Percentiles rank a stretch among this genome's conserved stretches.
Evolutionary conservation across 1,140 invertebrate genomes (phyloP).

Genomic region (Patella vulgata): DNA sequence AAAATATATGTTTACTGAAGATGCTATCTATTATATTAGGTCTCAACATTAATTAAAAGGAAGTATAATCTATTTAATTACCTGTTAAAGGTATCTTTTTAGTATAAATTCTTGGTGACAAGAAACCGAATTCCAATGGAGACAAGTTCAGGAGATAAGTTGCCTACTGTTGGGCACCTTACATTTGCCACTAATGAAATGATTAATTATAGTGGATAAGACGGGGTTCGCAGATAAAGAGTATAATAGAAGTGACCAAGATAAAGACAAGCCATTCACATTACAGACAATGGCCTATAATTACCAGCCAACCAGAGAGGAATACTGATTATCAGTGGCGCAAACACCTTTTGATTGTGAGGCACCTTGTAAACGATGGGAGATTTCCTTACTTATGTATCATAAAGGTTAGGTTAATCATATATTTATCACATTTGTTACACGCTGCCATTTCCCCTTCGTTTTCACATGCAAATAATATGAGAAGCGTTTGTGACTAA

Average conservation of each 20-base stretch:
- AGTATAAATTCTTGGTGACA: too few relatives aligned
- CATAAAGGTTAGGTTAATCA: slow-evolving; percentile 4
- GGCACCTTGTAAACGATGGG: slow-evolving; percentile 8
- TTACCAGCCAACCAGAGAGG: slow-evolving; percentile 17
- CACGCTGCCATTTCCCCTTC: background rate
- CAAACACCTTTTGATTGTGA: slow-evolving; percentile 21
- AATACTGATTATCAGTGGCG: slow-evolving; percentile 1
- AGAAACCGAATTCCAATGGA: too few relatives aligned
- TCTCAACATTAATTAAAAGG: too few relatives aligned
- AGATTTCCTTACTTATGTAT: slow-evolving; percentile 11
- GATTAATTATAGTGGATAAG: slow-evolving; percentile 26
- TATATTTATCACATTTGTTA: slow-evolving; percentile 18
- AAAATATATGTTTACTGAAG: too few relatives aligned
- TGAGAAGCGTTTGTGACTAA: too few relatives aligned
- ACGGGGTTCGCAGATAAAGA: slow-evolving; percentile 18
- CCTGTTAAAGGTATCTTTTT: too few relatives aligned
- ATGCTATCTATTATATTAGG: too few relatives aligned
- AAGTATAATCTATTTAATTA: too few relatives aligned
- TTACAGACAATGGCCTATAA: slow-evolving; percentile 27
- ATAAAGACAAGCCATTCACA: slow-evolving; percentile 26
- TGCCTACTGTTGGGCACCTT: background rate
- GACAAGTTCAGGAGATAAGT: too few relatives aligned
- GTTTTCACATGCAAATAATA: slow-evolving; percentile 16
- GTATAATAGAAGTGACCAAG: slow-evolving; percentile 16
- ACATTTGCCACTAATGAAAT: slow-evolving; percentile 19